Evolutionary conservation across 2,113 vertebrate genomes (phyloP), one percentile per base, ranked within the genome.

Genomic region (Reinhardtius hippoglossoides): DNA sequence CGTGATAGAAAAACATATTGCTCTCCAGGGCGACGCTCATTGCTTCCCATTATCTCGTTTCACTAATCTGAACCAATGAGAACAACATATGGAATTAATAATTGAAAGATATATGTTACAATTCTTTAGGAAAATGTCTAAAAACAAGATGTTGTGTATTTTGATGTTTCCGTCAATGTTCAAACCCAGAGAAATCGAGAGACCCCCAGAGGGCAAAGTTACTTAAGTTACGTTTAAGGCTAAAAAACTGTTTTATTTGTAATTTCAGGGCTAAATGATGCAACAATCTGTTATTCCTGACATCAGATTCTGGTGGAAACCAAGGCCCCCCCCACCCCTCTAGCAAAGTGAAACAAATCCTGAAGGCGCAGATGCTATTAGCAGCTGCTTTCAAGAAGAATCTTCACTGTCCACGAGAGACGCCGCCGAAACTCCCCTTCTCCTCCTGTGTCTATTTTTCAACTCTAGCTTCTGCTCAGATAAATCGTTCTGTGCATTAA

Each of bases 401-500:
- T 55, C 31, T 37, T 58, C 12, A 50, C 55, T 71, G 9, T 52
- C 26, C 21, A 31, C 21, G 59, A 52, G 16, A 58, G 24, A 65
- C 57, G 60, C 9, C 63, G 46, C 14, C 48, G 20, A 9, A 55
- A 57, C 46, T 60, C 20, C 56, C 48, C 55, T 56, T 24, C 37
- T 54, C 69, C 58, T 77, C 31, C 31, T 57, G 20, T 58, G 68
- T 23, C 67, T 60, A 56, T 56, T 59, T 27, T 70, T 58, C 16
- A 15, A 58, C 20, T 62, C 8, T 7, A 24, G 67, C 61, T 52
- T 44, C 20, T 10, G 1, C 2, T 48, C 67, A 61, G 57, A 69
- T 35, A 71, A 81, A 84, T 59, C 52, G 60, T 44, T 35, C 0
- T 37, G 46, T 78, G 67, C 81, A 86, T 79, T 82, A 84, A 78